Evolutionary conservation across 2,113 vertebrate species (phyloP).

Genomic region (Tetrao urogallus): DNA sequence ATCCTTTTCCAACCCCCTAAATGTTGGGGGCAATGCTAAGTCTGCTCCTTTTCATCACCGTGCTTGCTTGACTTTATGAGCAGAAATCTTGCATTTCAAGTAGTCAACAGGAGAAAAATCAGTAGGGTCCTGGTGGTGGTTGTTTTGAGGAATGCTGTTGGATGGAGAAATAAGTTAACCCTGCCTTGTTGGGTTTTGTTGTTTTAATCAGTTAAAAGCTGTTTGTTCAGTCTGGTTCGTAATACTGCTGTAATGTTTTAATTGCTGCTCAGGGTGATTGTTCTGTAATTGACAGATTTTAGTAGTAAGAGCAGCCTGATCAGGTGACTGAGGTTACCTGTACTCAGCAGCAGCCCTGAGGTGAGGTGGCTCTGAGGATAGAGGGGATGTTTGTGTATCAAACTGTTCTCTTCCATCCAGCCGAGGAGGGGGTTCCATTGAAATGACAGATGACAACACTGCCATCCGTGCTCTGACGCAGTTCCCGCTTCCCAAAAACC

Average conservation of each 20-base stretch:
- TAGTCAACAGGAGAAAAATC: not conserved
- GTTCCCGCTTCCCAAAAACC: constrained; percentile 90
- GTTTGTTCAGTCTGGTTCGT: not conserved
- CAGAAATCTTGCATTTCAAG: not conserved
- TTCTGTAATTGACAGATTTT: not conserved
- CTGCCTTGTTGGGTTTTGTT: not conserved
- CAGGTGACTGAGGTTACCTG: not conserved
- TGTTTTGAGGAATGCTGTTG: not conserved
- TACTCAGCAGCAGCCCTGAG: not conserved
- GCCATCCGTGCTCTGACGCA: constrained; percentile 83
- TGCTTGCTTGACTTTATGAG: not conserved
- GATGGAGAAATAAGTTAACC: not conserved
- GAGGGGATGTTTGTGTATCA: rapidly evolving
- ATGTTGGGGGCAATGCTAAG: not conserved
- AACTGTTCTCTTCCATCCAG: not conserved
- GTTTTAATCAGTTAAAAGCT: not conserved
- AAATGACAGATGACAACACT: constrained; percentile 76
- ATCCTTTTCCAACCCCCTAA: not conserved
- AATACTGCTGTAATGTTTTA: not conserved
- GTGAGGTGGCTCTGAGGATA: not conserved
- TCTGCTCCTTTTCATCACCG: not conserved
- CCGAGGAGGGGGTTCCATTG: constrained; percentile 71
- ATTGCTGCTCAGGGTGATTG: not conserved
- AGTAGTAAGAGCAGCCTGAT: not conserved
- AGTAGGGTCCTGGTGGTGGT: not conserved